phyloP scores from a whole-genome alignment of 35 echinoderm and acorn worm genomes.

The Holothuria glaberrima region DNA sequence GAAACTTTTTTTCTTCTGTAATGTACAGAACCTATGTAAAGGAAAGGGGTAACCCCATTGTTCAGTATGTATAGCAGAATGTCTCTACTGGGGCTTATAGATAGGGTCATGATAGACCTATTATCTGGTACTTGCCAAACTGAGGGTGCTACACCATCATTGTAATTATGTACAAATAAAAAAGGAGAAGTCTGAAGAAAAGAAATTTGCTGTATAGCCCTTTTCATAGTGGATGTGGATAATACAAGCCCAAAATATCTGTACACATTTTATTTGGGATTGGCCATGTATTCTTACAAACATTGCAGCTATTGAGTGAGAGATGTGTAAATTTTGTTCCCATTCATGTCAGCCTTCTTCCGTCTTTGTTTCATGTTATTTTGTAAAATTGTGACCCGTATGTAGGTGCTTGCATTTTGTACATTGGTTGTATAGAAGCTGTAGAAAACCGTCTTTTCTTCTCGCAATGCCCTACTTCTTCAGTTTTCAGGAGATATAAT shows the following conservation, averaged over 20 bases:
- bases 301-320: background rate
- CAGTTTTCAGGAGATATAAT: background rate
- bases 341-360: conserved; percentile 14
- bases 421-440: conserved; percentile 49
- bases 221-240: no score
- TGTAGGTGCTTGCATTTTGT: conserved; percentile 49
- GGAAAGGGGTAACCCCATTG: background rate
- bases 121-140: no score
- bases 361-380: conserved; percentile 1
- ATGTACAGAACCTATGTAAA: conserved; percentile 52
- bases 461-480: background rate
- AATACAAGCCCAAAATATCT: no score
- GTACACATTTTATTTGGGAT: no score
- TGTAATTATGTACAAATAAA: no score
- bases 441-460: conserved; percentile 1
- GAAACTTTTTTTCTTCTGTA: conserved; percentile 29
- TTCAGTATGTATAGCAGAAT: no score
- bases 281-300: conserved; percentile 23
- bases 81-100: no score
- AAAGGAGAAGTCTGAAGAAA: no score
- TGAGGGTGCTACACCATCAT: no score
- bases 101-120: no score
- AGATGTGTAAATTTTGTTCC: conserved; percentile 49
- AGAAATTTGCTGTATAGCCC: no score
- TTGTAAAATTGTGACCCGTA: background rate